Evolutionary conservation across 2,797 vertebrate genomes (phyloP).

Genomic region (Eulemur albifrons): DNA sequence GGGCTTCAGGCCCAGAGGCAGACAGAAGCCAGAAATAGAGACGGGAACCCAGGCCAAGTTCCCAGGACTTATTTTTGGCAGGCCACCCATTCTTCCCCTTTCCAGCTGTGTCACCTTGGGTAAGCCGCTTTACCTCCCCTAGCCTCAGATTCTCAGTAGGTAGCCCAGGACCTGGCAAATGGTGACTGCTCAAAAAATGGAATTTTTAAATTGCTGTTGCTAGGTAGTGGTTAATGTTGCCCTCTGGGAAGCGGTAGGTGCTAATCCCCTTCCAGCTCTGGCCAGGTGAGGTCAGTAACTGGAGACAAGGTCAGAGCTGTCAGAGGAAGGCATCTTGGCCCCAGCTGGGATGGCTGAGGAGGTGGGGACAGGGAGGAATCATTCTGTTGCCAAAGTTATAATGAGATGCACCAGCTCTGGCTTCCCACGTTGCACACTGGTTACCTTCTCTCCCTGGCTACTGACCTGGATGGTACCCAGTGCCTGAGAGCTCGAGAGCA

Average conservation of each 20-base stretch:
- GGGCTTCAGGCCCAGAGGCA: background rate
- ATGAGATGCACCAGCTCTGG: background rate
- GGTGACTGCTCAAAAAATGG: background rate
- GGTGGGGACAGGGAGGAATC: background rate
- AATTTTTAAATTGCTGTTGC: background rate
- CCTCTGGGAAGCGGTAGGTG: background rate
- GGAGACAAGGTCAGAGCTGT: background rate
- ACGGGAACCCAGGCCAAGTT: background rate
- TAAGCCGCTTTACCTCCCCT: background rate
- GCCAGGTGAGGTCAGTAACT: background rate
- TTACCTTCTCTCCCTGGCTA: background rate
- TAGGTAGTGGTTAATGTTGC: background rate
- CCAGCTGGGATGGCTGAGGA: background rate
- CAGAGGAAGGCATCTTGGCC: background rate
- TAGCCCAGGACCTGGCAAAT: background rate
- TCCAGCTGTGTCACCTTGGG: background rate
- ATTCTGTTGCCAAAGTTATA: background rate
- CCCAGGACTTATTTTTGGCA: background rate
- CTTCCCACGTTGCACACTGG: background rate
- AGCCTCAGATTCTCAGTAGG: background rate
- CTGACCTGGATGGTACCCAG: background rate
- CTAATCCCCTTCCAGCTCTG: background rate
- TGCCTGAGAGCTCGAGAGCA: background rate
- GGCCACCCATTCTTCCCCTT: background rate
- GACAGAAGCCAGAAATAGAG: background rate